Base-by-base conservation (phyloP, 2,888 invertebrate species). In the Neria commutata region DNA sequence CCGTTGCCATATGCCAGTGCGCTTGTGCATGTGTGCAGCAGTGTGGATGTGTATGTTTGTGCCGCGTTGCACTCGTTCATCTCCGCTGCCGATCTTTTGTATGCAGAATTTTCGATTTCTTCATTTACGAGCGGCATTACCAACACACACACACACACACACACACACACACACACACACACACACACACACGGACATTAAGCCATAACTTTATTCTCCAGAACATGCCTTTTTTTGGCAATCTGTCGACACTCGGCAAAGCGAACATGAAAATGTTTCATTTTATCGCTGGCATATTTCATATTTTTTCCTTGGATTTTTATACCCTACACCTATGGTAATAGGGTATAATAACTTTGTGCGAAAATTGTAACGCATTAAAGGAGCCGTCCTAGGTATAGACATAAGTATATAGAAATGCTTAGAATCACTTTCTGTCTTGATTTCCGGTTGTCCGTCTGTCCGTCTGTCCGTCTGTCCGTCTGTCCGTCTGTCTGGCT, bases 81-180 rank as follows among this genome's bases (percentile, higher is more conserved):
- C 23, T 54, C 56, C 49, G 49, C 49, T 59, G 70, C 62, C 67
- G 68, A 56, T 56, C 63, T 61, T 73, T 71, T 73, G 74, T 71
- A 74, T 29, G 29, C 29, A 29, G 6, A 29, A 29, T 29, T 29
- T 29, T 29, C n/a, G n/a, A n/a, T 29, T 29, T 29, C 6, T 29
- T 29, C 29, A 29, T 29, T 29, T 29, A n/a, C n/a, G n/a, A n/a
- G n/a, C n/a, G n/a, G n/a, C n/a, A n/a, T n/a, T n/a, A n/a, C n/a
- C n/a, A n/a, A n/a, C n/a, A n/a, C n/a, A n/a, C n/a, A n/a, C 51
- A n/a, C 48, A 16, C 21, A 25, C 48, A 48, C 16, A 55, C 71
- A 17, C n/a, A 67, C 64, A 63, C 65, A 70, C 62, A 54, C 64
- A 56, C 45, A 63, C 60, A 70, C 29, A 66, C 64, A 61, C 42